These are phyloP conservation scores for Neogobius melanostomus DNA, from an alignment of 2,113 vertebrate species.

Conservation along the genomic window DNA sequence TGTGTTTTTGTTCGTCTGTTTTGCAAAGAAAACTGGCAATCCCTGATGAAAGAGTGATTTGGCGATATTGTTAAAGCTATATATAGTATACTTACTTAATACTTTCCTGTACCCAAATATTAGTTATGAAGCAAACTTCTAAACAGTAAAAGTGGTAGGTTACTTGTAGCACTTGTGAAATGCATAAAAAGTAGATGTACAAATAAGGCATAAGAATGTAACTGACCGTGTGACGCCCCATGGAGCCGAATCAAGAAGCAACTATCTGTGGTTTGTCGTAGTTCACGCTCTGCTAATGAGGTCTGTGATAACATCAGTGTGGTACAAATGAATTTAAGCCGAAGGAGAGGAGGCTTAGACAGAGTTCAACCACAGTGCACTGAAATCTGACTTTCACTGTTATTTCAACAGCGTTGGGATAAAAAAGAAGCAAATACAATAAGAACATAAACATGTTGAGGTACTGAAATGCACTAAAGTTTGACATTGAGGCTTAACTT, in stretches of 20 bases:
- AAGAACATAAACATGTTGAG: background rate
- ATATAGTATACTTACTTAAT: too few species aligned
- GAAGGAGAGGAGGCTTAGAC: background rate
- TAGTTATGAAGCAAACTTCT: too few species aligned
- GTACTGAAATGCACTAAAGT: background rate
- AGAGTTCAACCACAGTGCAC: background rate
- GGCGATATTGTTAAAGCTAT: too few species aligned
- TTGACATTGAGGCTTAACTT: background rate
- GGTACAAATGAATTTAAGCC: background rate
- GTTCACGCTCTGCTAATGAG: constrained; percentile 6
- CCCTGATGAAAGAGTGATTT: too few species aligned
- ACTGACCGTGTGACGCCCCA: background rate
- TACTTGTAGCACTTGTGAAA: too few species aligned
- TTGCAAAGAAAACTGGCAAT: too few species aligned
- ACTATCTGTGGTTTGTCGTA: constrained; percentile 1
- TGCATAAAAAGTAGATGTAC: too few species aligned
- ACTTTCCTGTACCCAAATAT: too few species aligned
- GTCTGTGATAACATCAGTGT: constrained; percentile 6
- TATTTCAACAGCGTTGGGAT: background rate
- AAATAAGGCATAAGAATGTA: too few species aligned
- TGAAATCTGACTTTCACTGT: background rate
- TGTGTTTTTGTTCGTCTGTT: too few species aligned
- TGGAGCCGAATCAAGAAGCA: background rate
- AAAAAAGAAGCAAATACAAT: background rate
- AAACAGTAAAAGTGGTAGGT: too few species aligned